Conservation (phyloP, 2,888 invertebrate genomes). For the Hipparchia semele region DNA sequence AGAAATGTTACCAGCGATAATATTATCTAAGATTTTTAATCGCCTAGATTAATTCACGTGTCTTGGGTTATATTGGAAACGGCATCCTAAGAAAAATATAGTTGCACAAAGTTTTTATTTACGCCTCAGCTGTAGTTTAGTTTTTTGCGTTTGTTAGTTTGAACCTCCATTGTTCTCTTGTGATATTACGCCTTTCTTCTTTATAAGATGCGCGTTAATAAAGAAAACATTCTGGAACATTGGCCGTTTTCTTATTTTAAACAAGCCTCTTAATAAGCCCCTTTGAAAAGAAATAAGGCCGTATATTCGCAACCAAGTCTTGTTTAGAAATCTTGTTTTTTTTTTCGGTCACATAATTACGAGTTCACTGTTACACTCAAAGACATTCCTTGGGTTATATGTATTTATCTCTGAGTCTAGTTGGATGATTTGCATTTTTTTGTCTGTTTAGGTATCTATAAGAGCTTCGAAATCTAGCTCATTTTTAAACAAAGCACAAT, state of each 20-base stretch:
- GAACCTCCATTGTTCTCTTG: conserved; percentile 33
- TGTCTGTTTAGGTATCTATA: too few relatives aligned
- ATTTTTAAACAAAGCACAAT: too few relatives aligned
- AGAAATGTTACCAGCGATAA: too few relatives aligned
- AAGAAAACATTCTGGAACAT: conserved; percentile 18
- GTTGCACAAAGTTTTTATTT: conserved; percentile 30
- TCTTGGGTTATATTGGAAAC: conserved; percentile 3
- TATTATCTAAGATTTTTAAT: too few relatives aligned
- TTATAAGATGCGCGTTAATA: conserved; percentile 24
- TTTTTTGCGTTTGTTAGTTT: conserved; percentile 33
- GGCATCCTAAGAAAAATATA: conserved; percentile 21
- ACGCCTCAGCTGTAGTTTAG: conserved; percentile 23
- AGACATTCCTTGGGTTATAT: too few relatives aligned
- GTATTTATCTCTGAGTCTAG: too few relatives aligned
- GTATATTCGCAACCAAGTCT: background rate
- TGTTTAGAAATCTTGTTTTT: background rate
- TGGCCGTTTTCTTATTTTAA: conserved; percentile 9
- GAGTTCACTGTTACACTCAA: too few relatives aligned
- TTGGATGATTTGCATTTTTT: too few relatives aligned
- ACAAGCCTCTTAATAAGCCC: conserved; percentile 1
- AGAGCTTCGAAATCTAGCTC: too few relatives aligned
- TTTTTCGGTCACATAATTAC: background rate
- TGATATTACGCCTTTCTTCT: conserved; percentile 29
- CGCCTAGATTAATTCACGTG: background rate
- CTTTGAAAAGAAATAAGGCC: conserved; percentile 6